Evolutionary conservation across 2,888 invertebrate genomes (phyloP), one percentile per base, ranked within the genome.

Genomic region (Neoascia interrupta): DNA sequence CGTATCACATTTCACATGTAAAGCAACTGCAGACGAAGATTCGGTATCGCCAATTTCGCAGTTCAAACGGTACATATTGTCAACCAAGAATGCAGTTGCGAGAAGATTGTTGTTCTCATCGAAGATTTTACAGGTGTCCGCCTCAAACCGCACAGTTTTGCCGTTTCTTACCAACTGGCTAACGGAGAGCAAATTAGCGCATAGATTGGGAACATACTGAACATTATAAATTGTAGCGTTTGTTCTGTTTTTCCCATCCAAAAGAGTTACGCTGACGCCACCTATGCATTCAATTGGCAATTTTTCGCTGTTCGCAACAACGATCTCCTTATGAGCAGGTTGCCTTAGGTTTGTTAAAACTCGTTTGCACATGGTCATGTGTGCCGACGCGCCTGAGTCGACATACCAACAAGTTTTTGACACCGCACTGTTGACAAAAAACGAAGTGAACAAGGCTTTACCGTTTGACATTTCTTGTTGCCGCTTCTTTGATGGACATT

Each of bases 141-240:
- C 37, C 56, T 81, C 58, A 69, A 83, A 83, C 26, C 8, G 10
- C 13, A 81, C 54, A 72, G 31, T 76, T 4, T 81, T 76, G 2
- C 80, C 69, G 15, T 47, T 60, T 39, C 43, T 49, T 1, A 54
- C 47, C 15, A 76, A 47, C 21, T 81, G 68, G 13, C 68, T 26
- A 5, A 76, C 75, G 8, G 79, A 79, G 3, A 79, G 31, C 23
- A 76, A 51, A 45, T 70, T 75, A 15, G 69, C 43, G 5, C 54
- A 54, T 13, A 63, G 41, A 16, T 60, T 19, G 6, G 61, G 63
- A 13, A 75, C 49, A 28, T 39, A 49, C 13, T 28, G 41, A 5
- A 56, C 41, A 41, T 56, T 19, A 28, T 28, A 5, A 11, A 28
- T 28, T 18, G 15, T 18, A 4, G 19, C 69, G 8, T 60, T 45